These are phyloP conservation scores for Gymnarchus niloticus DNA, from an alignment of 2,113 vertebrate species.

Conservation along the genomic window DNA sequence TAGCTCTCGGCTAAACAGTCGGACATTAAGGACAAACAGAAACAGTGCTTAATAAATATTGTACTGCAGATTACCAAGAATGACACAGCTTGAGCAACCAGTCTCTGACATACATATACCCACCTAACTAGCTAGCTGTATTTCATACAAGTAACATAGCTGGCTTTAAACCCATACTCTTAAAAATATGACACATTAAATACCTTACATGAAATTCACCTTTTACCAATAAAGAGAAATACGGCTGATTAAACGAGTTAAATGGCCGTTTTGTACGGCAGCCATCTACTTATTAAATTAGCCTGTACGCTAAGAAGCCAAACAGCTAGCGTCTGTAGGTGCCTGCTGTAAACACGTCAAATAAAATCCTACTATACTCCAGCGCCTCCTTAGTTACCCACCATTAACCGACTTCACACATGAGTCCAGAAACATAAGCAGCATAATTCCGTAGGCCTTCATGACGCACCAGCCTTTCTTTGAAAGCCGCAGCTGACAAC, in stretches of 20 bases:
- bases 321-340: too few relatives aligned
- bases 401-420: constrained; percentile 48
- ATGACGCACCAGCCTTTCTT: constrained; percentile 42
- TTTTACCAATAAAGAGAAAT: not conserved
- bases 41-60: not conserved
- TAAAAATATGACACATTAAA: not conserved
- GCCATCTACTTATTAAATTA: not conserved
- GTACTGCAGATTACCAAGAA: not conserved
- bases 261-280: not conserved
- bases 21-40: not conserved
- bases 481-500: constrained; percentile 43
- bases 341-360: not conserved
- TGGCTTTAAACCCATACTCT: not conserved
- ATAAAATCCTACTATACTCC: not conserved
- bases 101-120: not conserved
- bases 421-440: constrained; percentile 49
- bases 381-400: not conserved
- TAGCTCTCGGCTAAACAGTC: not conserved
- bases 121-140: not conserved
- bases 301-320: not conserved
- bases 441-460: constrained; percentile 46
- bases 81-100: not conserved
- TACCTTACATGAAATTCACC: not conserved
- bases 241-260: not conserved
- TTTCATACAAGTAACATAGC: not conserved